Base-by-base conservation (phyloP, 2,797 vertebrate genomes). In the Denticeps clupeoides region DNA sequence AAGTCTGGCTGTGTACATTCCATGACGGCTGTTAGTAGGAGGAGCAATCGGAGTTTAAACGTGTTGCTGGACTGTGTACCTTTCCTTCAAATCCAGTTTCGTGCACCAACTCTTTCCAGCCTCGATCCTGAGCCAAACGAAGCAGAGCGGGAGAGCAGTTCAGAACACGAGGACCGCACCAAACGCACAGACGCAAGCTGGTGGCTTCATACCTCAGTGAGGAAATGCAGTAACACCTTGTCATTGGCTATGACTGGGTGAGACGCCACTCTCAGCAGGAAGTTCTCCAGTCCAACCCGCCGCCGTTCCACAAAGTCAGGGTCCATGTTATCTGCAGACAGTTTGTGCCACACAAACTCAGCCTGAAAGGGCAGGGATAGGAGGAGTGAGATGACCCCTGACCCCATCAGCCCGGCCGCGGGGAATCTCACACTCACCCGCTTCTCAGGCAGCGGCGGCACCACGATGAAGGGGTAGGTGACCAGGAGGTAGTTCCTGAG, bases 261-360 rank as follows among this genome's bases (percentile, higher is more conserved):
- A 1, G 88, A 90, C 26, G 89, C 90, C 53, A 96, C 87, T 18
- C 92, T 88, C 5, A 96, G 73, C 48, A 96, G 80, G 53, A 97
- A 97, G 73, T 91, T 97, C 75, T 97, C 93, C 63, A 97, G 77
- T 3, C 93, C 92, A 0, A 93, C 87, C 56, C 92, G 77, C 49
- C 93, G 82, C 44, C 93, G 83, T 72, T 97, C 93, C 68, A 97
- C 93, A 59, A 97, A 97, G 70, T 97, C 93, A 0, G 93, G 92
- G 65, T 97, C 92, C 93, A 97, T 94, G 54, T 97, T 97, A 76
- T 98, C 93, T 24, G 93, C 91, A 0, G 93, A 91, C 4, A 98
- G 77, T 66, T 95, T 96, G 73, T 97, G 91, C 93, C 93, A 97
- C 64, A 96, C 90, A 55, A 97, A 97, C 75, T 97, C 93, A 56